Base-by-base conservation (phyloP, 2,797 vertebrate genomes). In the Onychomys arenicola region DNA sequence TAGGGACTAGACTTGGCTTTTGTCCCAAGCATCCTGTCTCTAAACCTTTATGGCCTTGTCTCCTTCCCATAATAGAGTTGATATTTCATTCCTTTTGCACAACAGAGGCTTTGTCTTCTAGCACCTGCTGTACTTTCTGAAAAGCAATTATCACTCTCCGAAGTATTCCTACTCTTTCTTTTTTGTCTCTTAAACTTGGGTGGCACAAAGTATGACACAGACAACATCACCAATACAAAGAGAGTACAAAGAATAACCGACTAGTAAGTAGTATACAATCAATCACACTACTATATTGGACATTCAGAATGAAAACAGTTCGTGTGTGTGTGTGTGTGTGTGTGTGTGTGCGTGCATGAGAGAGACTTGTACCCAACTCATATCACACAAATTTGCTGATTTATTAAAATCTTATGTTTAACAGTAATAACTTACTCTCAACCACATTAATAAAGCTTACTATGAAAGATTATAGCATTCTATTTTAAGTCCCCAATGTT, bases 111-210 rank as follows among this genome's bases (percentile, higher is more conserved):
- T 49, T 69, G 32, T 65, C 46, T 27, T 43, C n/a, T 2, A 10
- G 11, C 6, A 27, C 11, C 9, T 29, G 1, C 13, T 96, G 85
- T 55, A 77, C 73, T 90, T 86, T 46, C 83, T 59, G 73, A 46
- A 89, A 94, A 92, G 6, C 40, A 77, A 87, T 27, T 2, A 59
- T 49, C 9, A 75, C 5, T 52, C 14, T 91, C 52, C 32, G 27
- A 84, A 89, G 82, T 86, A 55, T 43, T 92, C n/a, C 19, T 57
- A 37, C 73, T 90, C 75, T 73, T 81, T 81, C 83, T 67, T 93
- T 95, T 86, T 73, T 92, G 61, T n/a, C 73, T 81, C 83, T n/a
- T 75, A 83, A 80, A 85, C 8, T 55, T 23, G 46, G 10, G 40
- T 55, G 73, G 5, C 25, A 94, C 8, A 57, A 75, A 89, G 8